These are phyloP conservation scores for Emys orbicularis DNA, from an alignment of 2,797 vertebrate genomes.

Conservation along the genomic window DNA sequence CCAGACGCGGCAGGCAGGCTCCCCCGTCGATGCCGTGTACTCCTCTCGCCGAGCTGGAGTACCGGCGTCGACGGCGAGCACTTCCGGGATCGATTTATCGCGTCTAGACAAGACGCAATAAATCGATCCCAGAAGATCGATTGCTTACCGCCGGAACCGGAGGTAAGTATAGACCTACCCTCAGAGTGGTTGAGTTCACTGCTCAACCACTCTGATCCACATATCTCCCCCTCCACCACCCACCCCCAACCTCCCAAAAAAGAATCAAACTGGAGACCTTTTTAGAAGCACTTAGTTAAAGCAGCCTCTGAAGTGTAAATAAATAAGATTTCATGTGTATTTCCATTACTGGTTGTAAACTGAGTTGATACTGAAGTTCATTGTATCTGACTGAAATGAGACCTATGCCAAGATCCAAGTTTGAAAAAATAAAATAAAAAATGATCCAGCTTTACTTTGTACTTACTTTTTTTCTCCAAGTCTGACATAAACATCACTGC, in stretches of 20 bases:
- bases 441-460: neutral
- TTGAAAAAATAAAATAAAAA: neutral
- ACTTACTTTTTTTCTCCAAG: slow-evolving; percentile 91
- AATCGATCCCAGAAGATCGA: too few relatives aligned
- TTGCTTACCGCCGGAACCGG: too few relatives aligned
- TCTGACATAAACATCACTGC: slow-evolving; percentile 96
- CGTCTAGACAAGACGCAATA: too few relatives aligned
- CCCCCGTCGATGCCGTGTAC: too few relatives aligned
- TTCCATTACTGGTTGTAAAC: neutral
- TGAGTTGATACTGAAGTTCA: neutral
- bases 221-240: neutral
- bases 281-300: neutral
- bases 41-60: too few relatives aligned
- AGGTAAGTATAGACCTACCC: too few relatives aligned
- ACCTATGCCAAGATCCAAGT: neutral
- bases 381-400: neutral
- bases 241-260: neutral
- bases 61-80: too few relatives aligned
- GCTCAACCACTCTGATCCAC: neutral
- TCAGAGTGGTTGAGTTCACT: neutral
- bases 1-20: too few relatives aligned
- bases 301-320: neutral
- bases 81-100: too few relatives aligned
- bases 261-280: neutral
- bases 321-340: neutral